These are phyloP conservation scores for Ceyx melanurus DNA, from an alignment of 2,113 vertebrate species.

Conservation along the genomic window DNA sequence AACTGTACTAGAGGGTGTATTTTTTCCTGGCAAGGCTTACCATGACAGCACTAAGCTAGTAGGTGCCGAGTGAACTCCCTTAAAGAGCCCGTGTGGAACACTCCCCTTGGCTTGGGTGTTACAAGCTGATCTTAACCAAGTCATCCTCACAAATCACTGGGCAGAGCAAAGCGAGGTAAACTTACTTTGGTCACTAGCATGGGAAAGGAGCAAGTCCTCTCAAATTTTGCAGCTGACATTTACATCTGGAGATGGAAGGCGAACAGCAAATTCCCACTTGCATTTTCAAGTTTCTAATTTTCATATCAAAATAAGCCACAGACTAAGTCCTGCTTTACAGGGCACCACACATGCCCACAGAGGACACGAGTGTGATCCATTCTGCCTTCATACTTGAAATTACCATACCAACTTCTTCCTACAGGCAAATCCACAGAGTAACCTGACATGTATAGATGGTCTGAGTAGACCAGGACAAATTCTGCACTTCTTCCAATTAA, in stretches of 20 bases:
- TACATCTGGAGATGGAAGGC: not conserved
- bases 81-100: not conserved
- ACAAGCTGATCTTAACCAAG: not conserved
- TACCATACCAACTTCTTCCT: not conserved
- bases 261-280: not conserved
- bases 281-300: not conserved
- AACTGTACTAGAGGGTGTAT: not conserved
- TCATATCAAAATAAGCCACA: not conserved
- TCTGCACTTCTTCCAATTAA: not conserved
- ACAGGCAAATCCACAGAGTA: not conserved
- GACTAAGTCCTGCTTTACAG: not conserved
- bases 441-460: accelerated
- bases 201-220: not conserved
- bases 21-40: not conserved
- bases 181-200: not conserved
- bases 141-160: not conserved
- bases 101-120: not conserved
- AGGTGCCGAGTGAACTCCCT: not conserved
- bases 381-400: not conserved
- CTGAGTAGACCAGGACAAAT: not conserved
- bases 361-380: not conserved
- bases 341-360: not conserved
- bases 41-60: not conserved
- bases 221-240: not conserved
- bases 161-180: not conserved